Evolutionary conservation across 2,888 invertebrate genomes (phyloP).

Genomic region (Cerastoderma edule): DNA sequence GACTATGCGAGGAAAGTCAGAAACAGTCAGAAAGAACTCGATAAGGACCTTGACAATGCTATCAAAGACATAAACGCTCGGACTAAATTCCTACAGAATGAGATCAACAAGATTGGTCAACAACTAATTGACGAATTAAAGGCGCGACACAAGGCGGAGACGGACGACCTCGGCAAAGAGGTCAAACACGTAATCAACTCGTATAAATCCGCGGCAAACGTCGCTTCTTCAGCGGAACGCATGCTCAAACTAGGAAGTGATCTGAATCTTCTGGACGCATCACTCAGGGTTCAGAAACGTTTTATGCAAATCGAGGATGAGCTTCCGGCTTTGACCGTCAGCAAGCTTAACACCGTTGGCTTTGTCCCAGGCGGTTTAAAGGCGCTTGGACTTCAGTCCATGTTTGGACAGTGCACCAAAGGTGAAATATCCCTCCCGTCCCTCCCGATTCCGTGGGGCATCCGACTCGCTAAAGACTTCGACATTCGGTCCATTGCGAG

Average conservation of each 20-base stretch:
- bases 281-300: constrained; percentile 60
- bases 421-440: constrained; percentile 63
- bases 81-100: constrained; percentile 59
- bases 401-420: constrained; percentile 66
- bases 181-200: constrained; percentile 51
- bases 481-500: constrained; percentile 61
- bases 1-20: constrained; percentile 59
- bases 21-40: constrained; percentile 57
- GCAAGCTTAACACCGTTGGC: constrained; percentile 57
- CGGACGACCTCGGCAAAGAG: constrained; percentile 56
- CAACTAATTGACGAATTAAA: constrained; percentile 58
- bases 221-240: constrained; percentile 62
- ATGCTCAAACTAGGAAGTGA: constrained; percentile 64
- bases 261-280: constrained; percentile 58
- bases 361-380: constrained; percentile 63
- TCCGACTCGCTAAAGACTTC: constrained; percentile 62
- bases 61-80: constrained; percentile 61
- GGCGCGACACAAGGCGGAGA: constrained; percentile 58
- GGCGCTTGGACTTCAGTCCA: constrained; percentile 54
- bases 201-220: constrained; percentile 59
- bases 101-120: constrained; percentile 65
- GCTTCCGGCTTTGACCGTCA: constrained; percentile 52
- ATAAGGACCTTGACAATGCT: constrained; percentile 60
- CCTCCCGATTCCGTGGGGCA: constrained; percentile 67
- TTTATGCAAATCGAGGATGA: constrained; percentile 67